These are phyloP conservation scores for Hybos culiciformis DNA, from an alignment of 2,888 invertebrate species.

Conservation along the genomic window DNA sequence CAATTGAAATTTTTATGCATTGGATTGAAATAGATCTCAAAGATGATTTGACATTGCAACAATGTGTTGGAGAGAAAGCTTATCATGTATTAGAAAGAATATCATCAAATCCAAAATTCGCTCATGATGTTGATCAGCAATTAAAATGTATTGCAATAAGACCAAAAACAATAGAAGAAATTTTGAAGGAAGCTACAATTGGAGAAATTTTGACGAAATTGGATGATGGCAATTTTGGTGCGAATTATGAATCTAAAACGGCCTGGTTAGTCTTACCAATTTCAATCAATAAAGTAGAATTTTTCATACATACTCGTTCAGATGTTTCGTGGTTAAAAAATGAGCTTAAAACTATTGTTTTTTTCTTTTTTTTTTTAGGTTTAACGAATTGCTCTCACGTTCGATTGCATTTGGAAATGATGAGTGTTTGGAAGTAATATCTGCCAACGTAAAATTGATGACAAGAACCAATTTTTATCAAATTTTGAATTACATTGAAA, in stretches of 20 bases:
- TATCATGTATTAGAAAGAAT: conserved; percentile 22
- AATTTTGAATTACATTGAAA: conserved; percentile 18
- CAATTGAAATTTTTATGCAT: conserved; percentile 23
- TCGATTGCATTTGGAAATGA: conserved; percentile 21
- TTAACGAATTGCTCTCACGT: conserved; percentile 23
- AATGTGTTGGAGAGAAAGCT: conserved; percentile 21
- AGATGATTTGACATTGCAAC: conserved; percentile 21
- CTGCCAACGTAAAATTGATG: conserved; percentile 18
- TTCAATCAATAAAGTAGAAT: not conserved
- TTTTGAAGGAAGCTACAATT: conserved; percentile 20
- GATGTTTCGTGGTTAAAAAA: not conserved
- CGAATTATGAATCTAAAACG: conserved; percentile 14
- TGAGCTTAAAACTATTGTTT: not conserved
- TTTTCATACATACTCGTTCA: not conserved
- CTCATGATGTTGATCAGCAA: conserved; percentile 22
- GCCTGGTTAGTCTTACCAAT: conserved; percentile 11
- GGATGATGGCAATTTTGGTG: conserved; percentile 14
- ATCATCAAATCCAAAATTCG: conserved; percentile 17
- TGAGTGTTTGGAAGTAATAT: conserved; percentile 24
- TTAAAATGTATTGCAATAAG: conserved; percentile 22
- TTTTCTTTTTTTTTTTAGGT: conserved; percentile 8
- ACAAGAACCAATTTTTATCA: conserved; percentile 17
- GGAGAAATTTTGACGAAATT: conserved; percentile 23
- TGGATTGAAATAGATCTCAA: conserved; percentile 26
- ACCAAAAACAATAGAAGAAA: conserved; percentile 21